Evolutionary conservation across 1,140 invertebrate species (phyloP).

Genomic region (Telenomus remus): DNA sequence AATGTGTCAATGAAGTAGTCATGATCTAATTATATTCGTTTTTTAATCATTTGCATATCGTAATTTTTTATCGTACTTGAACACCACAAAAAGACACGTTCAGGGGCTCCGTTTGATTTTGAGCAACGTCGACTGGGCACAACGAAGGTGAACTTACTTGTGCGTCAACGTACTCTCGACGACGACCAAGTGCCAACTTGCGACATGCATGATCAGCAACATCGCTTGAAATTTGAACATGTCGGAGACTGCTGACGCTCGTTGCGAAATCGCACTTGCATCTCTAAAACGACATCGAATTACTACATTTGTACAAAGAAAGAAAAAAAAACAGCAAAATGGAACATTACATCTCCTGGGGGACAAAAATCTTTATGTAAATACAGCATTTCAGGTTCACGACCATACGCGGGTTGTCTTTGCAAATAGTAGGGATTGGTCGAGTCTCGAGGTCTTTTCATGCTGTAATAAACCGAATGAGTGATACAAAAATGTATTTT

Average conservation of each 20-base stretch:
- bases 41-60: not conserved
- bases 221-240: constrained; percentile 16
- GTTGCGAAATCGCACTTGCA: constrained; percentile 59
- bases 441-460: constrained; percentile 45
- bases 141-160: constrained; percentile 55
- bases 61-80: constrained; percentile 48
- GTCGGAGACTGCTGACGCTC: constrained; percentile 60
- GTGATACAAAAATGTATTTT: too few species aligned
- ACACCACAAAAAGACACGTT: constrained; percentile 30
- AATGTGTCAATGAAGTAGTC: constrained; percentile 4
- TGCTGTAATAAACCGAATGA: constrained; percentile 31
- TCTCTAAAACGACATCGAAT: constrained; percentile 3
- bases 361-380: constrained; percentile 21
- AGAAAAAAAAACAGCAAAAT: not conserved
- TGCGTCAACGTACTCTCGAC: constrained; percentile 63
- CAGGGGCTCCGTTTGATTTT: constrained; percentile 62
- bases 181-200: constrained; percentile 52
- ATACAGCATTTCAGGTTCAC: constrained; percentile 46
- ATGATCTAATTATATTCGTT: constrained; percentile 11
- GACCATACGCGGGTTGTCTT: constrained; percentile 14
- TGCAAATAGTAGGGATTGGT: constrained; percentile 4
- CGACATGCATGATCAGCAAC: constrained; percentile 51
- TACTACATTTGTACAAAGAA: not conserved
- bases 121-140: constrained; percentile 24
- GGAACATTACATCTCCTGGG: constrained; percentile 15